These are phyloP conservation scores for Meiosimyza platycephala DNA, from an alignment of 2,888 invertebrate species.

Conservation along the genomic window DNA sequence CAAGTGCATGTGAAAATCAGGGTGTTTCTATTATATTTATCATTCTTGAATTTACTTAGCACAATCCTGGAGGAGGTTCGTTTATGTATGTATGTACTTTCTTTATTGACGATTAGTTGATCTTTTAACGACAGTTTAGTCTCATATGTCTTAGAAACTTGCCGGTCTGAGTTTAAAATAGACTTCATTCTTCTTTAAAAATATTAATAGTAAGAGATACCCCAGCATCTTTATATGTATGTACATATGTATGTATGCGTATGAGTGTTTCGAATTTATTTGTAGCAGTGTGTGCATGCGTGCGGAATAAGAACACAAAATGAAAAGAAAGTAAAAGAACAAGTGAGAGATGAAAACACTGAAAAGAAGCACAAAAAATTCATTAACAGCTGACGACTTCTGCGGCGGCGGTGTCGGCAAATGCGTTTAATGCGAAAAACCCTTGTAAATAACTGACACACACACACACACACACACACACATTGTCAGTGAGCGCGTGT, in stretches of 20 bases:
- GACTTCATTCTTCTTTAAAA: background rate
- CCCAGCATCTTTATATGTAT: background rate
- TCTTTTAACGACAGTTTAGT: no score
- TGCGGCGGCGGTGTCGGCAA: conserved; percentile 5
- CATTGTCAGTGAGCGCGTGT: conserved; percentile 37
- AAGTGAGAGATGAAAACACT: conserved; percentile 33
- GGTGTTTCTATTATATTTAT: no score
- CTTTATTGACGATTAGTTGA: no score
- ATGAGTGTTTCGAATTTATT: background rate
- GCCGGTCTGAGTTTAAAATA: no score
- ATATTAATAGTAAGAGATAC: background rate
- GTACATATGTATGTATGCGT: no score
- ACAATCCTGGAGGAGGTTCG: no score
- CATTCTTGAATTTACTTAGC: no score
- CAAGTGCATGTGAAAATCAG: background rate
- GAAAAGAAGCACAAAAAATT: conserved; percentile 44
- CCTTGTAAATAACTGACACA: background rate
- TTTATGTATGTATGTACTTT: no score
- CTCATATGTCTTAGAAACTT: no score
- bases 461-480: no score
- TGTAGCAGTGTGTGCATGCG: conserved; percentile 13
- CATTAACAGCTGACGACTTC: conserved; percentile 9
- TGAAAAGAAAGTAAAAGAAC: background rate
- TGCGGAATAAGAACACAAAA: background rate
- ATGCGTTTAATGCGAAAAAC: conserved; percentile 24